Conservation (phyloP, 2,113 vertebrate species). For the Myrmecophaga tridactyla region DNA sequence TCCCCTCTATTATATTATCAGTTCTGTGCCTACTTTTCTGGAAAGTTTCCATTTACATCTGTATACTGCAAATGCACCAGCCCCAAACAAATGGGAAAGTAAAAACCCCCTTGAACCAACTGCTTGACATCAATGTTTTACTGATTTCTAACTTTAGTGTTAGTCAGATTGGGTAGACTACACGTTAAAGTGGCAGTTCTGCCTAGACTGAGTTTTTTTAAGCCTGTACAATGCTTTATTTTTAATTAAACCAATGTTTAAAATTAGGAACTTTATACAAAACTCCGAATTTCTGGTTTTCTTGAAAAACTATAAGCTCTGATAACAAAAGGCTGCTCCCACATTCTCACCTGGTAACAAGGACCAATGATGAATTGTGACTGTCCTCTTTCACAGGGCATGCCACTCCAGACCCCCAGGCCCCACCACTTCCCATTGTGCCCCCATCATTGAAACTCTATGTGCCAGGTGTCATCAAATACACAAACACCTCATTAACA, state of each 20-base stretch:
- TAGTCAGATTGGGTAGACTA: too few species aligned
- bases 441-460: fast-evolving
- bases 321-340: neutral
- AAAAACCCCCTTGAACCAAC: neutral
- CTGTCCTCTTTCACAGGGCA: fast-evolving
- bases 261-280: neutral
- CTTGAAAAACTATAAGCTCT: neutral
- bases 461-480: neutral
- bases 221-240: neutral
- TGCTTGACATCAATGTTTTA: too few species aligned
- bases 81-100: neutral
- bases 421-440: fast-evolving
- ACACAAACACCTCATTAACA: too few species aligned
- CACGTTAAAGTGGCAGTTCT: neutral
- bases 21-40: neutral
- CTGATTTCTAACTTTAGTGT: neutral
- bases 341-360: neutral
- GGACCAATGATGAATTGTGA: fast-evolving
- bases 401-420: too few species aligned
- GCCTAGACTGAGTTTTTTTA: neutral
- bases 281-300: neutral
- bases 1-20: neutral
- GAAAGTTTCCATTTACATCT: neutral
- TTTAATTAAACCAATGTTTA: neutral
- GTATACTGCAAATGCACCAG: neutral